Base-by-base conservation (phyloP, 2,888 invertebrate species). In the Tipula lateralis region DNA sequence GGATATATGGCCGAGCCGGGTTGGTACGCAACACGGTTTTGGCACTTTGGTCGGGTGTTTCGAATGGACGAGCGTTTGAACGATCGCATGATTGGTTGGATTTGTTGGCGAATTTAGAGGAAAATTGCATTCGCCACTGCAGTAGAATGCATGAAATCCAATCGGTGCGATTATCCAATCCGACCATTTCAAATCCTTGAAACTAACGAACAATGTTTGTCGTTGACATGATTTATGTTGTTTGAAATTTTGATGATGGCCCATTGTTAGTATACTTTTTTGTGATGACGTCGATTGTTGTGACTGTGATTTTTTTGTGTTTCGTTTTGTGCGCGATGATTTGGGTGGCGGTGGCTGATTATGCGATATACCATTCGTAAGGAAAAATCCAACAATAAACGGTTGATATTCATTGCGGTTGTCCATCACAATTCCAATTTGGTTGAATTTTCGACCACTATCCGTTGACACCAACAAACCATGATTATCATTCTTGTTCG, bases 91-190 rank as follows among this genome's bases (percentile, higher is more conserved):
- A 91, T 98, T 98, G 6, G 98, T 98, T 4, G 98, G 97, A 90
- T 98, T 98, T 94, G 97, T 97, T 89, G 96, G 96, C 0, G 96
- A 95, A 88, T 96, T 96, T 24, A 98, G 91, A 0, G 98, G 98
- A 88, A 98, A 98, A 89, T 96, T 96, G 89, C 98, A 98, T 89
- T 96, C 96, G 0, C 98, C 98, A 87, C 95, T 94, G 91, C 98
- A 98, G 88, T 96, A 98, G 89, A 95, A 97, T 0, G 98, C 98
- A 6, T 96, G 95, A 89, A 97, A 98, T 2, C 98, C 98, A 87
- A 96, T 96, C 0, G 98, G 98, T 1, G 98, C 98, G 86, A 99
- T 97, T 86, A 98, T 97, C 97, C 98, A 98, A 89, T 97, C 96
- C 92, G 96, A 95, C 96, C 96, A 96, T 87, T 95, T 93, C 85